Conservation (phyloP, 92 coral and sea anemone genomes). For the Palythoa caribaeorum region DNA sequence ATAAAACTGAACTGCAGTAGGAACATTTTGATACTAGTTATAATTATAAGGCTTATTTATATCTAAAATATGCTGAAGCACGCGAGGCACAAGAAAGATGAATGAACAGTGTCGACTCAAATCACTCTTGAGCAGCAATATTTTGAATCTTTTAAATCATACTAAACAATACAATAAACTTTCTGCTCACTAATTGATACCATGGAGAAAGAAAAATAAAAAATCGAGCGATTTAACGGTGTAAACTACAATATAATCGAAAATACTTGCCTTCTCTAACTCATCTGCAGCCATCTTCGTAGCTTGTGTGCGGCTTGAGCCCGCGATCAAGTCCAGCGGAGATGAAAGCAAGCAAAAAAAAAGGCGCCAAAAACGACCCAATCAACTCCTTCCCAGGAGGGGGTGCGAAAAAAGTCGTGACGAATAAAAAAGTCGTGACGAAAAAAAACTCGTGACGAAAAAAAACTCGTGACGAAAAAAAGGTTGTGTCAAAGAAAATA, state of each 20-base stretch:
- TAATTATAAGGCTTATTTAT: constrained; percentile 11
- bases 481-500: neutral
- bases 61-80: neutral
- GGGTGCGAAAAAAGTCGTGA: neutral
- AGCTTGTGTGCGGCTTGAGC: constrained; percentile 28
- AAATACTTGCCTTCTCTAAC: constrained; percentile 23
- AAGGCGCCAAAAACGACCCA: constrained; percentile 31
- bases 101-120: constrained; percentile 18
- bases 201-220: constrained; percentile 6
- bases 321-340: constrained; percentile 30
- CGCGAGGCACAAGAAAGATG: neutral
- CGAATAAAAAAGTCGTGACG: constrained; percentile 9
- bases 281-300: constrained; percentile 21
- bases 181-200: constrained; percentile 5
- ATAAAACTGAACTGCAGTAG: neutral
- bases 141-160: constrained; percentile 1
- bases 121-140: constrained; percentile 1
- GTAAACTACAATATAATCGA: constrained; percentile 3
- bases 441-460: constrained; percentile 4
- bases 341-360: constrained; percentile 18
- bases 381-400: constrained; percentile 7
- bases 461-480: neutral
- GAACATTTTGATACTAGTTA: constrained; percentile 2
- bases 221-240: constrained; percentile 19
- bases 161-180: constrained; percentile 10